Conservation (phyloP, 2,888 invertebrate species). For the Bursaphelenchus okinawaensis region DNA sequence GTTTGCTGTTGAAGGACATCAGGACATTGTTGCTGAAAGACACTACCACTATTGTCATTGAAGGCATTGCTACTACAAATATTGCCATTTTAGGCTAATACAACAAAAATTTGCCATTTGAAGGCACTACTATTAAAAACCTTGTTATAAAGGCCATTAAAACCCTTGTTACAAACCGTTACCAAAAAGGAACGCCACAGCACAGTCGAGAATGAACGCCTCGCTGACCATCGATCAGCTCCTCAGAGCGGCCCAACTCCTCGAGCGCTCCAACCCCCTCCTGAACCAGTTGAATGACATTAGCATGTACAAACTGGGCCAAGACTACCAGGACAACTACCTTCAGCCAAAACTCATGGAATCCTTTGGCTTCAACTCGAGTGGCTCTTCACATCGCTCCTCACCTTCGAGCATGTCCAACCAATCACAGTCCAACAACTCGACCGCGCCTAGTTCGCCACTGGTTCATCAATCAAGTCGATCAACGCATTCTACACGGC, state of each 20-base stretch:
- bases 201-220: conserved; percentile 32
- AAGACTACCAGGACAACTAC: conserved; percentile 26
- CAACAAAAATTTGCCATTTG: too few relatives aligned
- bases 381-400: background rate
- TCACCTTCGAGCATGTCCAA: conserved; percentile 6
- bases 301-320: conserved; percentile 4
- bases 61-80: too few relatives aligned
- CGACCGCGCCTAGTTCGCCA: conserved; percentile 11
- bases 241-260: conserved; percentile 40
- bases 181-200: too few relatives aligned
- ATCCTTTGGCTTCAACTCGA: background rate
- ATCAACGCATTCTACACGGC: conserved; percentile 21
- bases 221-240: conserved; percentile 25
- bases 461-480: background rate
- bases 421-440: background rate
- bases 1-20: too few relatives aligned
- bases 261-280: conserved; percentile 25
- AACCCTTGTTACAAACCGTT: too few relatives aligned
- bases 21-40: too few relatives aligned
- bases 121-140: too few relatives aligned
- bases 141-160: too few relatives aligned
- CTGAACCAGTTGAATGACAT: conserved; percentile 4
- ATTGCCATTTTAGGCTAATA: too few relatives aligned
- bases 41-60: too few relatives aligned
- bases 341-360: conserved; percentile 18